A percentile compares a stretch with the other conserved stretches of the same genome.
Conservation (phyloP, 1,140 invertebrate genomes). For the Macrosteles quadrilineatus region DNA sequence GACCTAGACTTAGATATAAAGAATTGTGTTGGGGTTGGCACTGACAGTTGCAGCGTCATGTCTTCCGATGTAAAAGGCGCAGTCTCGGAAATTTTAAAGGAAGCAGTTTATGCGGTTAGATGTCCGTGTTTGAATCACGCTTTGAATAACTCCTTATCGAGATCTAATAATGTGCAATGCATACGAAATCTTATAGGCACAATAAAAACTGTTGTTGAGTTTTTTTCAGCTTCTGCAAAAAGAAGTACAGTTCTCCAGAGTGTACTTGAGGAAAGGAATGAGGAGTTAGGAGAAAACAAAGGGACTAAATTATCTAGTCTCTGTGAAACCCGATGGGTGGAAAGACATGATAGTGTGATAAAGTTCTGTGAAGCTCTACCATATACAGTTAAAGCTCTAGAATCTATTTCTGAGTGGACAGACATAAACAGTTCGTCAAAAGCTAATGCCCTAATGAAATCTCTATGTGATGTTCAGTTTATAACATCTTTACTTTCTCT, state of each 20-base stretch:
- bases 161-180: slow-evolving; percentile 27
- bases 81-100: slow-evolving; percentile 35
- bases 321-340: too few species aligned
- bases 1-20: slow-evolving; percentile 38
- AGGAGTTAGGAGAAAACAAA: too few species aligned
- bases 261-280: not conserved
- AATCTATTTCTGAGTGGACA: too few species aligned
- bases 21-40: slow-evolving; percentile 42
- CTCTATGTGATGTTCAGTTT: not conserved
- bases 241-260: slow-evolving; percentile 4
- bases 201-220: slow-evolving; percentile 42
- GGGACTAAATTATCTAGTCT: not conserved
- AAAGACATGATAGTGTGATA: slow-evolving; percentile 20
- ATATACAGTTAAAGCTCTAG: not conserved
- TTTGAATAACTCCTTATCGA: too few species aligned
- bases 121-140: too few species aligned
- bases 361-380: not conserved
- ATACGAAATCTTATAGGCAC: slow-evolving; percentile 31
- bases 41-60: too few species aligned
- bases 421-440: not conserved
- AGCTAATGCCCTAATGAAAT: not conserved
- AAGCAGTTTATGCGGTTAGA: slow-evolving; percentile 38
- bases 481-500: not conserved
- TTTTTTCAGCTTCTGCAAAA: slow-evolving; percentile 42
- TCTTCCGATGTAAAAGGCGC: slow-evolving; percentile 40